Base-by-base conservation (phyloP, 2,113 vertebrate genomes). In the Laticauda colubrina region DNA sequence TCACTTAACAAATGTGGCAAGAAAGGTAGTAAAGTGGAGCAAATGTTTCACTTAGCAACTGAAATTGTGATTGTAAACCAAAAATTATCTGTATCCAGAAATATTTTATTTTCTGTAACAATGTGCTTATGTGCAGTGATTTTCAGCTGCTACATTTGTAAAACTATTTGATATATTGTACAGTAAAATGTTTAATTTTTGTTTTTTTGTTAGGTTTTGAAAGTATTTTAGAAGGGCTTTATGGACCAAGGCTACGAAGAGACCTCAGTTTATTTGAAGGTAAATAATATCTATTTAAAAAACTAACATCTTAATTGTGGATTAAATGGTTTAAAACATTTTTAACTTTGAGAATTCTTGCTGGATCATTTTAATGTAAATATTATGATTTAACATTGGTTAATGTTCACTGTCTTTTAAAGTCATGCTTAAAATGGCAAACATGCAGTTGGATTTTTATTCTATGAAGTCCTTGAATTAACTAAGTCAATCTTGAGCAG, bases 191-290 rank as follows among this genome's bases (percentile, higher is more conserved):
- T 95, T 94, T 88, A 93, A 95, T 96, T 90, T 95, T 93, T 96
- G 93, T 96, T 93, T 96, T 96, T 96, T 96, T 96, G 93, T 93
- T 97, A 99, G 99, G 99, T 96, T 99, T 99, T 98, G 99, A 99
- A 98, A 99, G 98, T 97, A 99, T 99, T 97, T 98, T 99, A 98
- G 99, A 99, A 98, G 99, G 99, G 97, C 98, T 99, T 97, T 99
- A 99, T 98, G 99, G 99, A 97, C 98, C 98, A 96, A 97, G 99
- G 98, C 98, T 99, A 97, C 98, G 99, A 97, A 99, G 98, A 98
- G 99, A 99, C 98, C 98, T 99, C 97, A 99, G 98, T 98, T 99
- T 99, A 98, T 99, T 99, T 98, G 98, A 99, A 98, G 99, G 99
- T 99, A 98, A 98, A 98, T 90, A 34, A 94, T 48, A 85, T 26